Evolutionary conservation across 2,888 invertebrate species (phyloP), one percentile per base, ranked within the genome.

Genomic region (Timema cristinae): DNA sequence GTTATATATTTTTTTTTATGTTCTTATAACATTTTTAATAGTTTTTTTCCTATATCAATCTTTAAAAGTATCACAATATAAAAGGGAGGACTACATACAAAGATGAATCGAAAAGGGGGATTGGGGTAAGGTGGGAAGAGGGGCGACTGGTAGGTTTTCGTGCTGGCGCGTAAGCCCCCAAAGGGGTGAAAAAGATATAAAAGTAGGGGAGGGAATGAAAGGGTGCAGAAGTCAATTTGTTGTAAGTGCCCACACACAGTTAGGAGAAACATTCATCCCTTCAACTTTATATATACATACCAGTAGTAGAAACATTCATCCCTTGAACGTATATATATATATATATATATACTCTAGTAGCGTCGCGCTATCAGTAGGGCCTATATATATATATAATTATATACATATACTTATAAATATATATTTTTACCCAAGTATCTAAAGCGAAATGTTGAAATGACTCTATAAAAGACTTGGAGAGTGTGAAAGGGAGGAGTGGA

Each of bases 201-300:
- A n/a, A 32, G 32, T 48, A 15, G 63, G 13, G 63, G 32, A 32
- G 32, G 32, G 32, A 32, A 32, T 32, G 32, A 32, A 32, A 32
- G 32, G 67, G 73, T 72, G 73, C 63, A 67, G 72, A 75, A 75
- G 75, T 75, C 75, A 75, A 75, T 75, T 75, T 75, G 75, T 74
- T 66, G 71, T 73, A 72, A 74, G 73, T 74, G 73, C 69, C 73
- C 72, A 69, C 75, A 73, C 72, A 66, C 66, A 71, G 72, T 70
- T 63, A 56, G 47, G 50, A 51, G 9, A 61, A 51, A 61, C 50
- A 66, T 63, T 16, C 67, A 32, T 67, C 56, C 51, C 56, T n/a
- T 56, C 69, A 56, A 69, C 68, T 50, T 50, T 49, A 51, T 50
- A 50, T 32, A 49, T 51, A 49, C 54, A 61, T 50, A 16, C n/a